Evolutionary conservation across 2,888 invertebrate genomes (phyloP).

Genomic region (Pollenia angustigena): DNA sequence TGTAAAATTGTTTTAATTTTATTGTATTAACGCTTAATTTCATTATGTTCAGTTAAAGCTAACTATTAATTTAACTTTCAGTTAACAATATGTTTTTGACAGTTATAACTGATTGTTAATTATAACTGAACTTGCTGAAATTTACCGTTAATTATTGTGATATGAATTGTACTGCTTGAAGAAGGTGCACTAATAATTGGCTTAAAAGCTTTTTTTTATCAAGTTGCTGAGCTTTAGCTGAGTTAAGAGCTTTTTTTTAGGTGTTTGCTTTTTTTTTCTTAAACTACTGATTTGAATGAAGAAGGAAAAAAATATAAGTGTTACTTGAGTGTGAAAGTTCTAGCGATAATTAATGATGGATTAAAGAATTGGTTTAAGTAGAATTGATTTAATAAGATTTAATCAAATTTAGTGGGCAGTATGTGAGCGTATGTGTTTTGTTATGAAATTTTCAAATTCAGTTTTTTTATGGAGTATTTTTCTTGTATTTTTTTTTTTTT

Average conservation of each 20-base stretch:
- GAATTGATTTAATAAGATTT: slow-evolving; percentile 9
- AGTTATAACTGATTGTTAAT: too few species aligned
- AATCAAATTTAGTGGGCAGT: slow-evolving; percentile 43
- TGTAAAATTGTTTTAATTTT: neutral
- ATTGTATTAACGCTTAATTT: neutral
- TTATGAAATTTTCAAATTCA: slow-evolving; percentile 70
- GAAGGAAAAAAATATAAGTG: neutral
- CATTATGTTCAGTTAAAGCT: too few species aligned
- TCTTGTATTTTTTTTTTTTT: slow-evolving; percentile 70
- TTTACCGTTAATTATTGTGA: neutral
- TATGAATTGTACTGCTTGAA: slow-evolving; percentile 57
- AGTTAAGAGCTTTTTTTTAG: slow-evolving; percentile 31
- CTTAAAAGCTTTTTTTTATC: slow-evolving; percentile 57
- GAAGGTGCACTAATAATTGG: slow-evolving; percentile 55
- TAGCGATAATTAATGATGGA: slow-evolving; percentile 29
- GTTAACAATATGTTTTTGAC: too few species aligned
- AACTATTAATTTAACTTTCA: too few species aligned
- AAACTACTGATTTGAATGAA: slow-evolving; percentile 20
- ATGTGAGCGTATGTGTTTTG: slow-evolving; percentile 73
- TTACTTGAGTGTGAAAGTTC: slow-evolving; percentile 17
- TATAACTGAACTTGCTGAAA: too few species aligned
- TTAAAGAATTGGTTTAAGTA: slow-evolving; percentile 31
- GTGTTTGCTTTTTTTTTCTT: slow-evolving; percentile 6
- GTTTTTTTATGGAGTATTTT: slow-evolving; percentile 49
- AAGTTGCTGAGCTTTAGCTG: slow-evolving; percentile 58